These are phyloP conservation scores for Petromus typicus DNA, from an alignment of 2,113 vertebrate species.

Conservation along the genomic window DNA sequence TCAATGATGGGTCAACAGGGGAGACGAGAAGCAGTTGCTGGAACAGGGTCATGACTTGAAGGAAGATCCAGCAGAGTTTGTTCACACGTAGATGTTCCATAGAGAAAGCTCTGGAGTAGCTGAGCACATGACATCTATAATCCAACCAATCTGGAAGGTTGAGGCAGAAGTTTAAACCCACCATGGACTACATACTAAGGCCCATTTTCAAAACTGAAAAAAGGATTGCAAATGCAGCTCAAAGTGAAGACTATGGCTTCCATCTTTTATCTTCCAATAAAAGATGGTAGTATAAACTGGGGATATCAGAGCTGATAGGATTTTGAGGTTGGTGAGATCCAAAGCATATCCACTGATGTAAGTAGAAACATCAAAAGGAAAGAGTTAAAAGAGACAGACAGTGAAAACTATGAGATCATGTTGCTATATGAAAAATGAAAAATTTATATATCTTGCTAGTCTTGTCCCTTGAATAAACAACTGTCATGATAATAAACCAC, in stretches of 20 bases:
- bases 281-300: neutral
- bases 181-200: neutral
- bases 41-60: neutral
- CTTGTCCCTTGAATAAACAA: neutral
- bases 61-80: neutral
- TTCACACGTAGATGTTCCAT: neutral
- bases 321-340: neutral
- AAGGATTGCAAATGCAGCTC: neutral
- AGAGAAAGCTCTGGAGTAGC: neutral
- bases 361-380: neutral
- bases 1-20: neutral
- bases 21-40: neutral
- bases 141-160: neutral
- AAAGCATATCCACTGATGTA: neutral
- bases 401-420: neutral
- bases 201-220: neutral
- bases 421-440: conserved; percentile 13
- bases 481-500: neutral
- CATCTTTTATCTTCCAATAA: too few relatives aligned
- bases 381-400: neutral
- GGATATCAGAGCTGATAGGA: neutral
- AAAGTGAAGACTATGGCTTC: neutral
- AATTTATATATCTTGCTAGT: neutral
- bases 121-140: neutral
- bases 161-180: neutral